Percentiles rank a stretch among this genome's conserved stretches.
Conservation (phyloP, 2,888 invertebrate genomes). For the Napeogenes sylphis region DNA sequence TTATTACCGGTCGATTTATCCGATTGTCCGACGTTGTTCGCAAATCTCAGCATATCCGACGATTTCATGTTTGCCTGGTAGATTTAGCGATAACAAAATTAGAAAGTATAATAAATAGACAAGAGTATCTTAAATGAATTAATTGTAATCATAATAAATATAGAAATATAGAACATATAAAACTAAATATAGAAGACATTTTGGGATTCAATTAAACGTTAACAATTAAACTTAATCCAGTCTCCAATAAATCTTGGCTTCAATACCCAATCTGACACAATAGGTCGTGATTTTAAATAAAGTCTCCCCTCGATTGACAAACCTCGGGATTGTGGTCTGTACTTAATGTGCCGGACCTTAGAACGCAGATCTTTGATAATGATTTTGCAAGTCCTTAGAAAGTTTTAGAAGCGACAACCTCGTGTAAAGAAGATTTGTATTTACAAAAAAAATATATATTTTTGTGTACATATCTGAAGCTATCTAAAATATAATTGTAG, state of each 20-base stretch:
- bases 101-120: constrained; percentile 58
- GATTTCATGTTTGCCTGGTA: constrained; percentile 65
- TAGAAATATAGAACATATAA: neutral
- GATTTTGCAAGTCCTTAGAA: constrained; percentile 22
- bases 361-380: constrained; percentile 52
- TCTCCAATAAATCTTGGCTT: constrained; percentile 24
- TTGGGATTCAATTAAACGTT: neutral
- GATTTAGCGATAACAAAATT: constrained; percentile 63
- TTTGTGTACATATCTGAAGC: too few species aligned
- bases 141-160: too few species aligned
- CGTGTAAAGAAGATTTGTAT: neutral
- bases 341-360: constrained; percentile 74
- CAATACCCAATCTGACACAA: constrained; percentile 44
- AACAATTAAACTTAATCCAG: constrained; percentile 14
- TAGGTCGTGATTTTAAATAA: constrained; percentile 69
- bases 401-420: constrained; percentile 22
- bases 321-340: constrained; percentile 60
- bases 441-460: neutral
- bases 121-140: constrained; percentile 30
- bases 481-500: too few species aligned
- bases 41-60: constrained; percentile 66
- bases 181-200: neutral
- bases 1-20: constrained; percentile 78
- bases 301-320: constrained; percentile 60
- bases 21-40: constrained; percentile 54